phyloP scores from a whole-genome alignment of 2,888 invertebrate genomes.

The Blomia tropicalis region DNA sequence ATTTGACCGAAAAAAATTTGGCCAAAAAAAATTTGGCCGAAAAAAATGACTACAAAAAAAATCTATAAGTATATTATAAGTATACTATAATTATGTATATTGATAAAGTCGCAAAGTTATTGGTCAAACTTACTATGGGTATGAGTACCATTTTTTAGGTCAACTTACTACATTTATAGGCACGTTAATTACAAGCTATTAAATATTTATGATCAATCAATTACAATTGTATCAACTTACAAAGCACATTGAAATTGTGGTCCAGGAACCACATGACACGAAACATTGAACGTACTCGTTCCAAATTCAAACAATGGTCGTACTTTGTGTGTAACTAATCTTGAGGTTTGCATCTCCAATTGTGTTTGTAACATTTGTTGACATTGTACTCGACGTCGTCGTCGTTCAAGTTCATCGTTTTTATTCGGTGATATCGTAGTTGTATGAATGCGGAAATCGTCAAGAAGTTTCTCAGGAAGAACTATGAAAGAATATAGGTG shows the following conservation, averaged over 20 bases:
- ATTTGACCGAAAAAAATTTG: no score
- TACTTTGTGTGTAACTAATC: not conserved
- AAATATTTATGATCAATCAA: not conserved
- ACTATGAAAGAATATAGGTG: not conserved
- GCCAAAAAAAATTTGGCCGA: no score
- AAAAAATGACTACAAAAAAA: no score
- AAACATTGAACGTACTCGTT: conserved; percentile 11
- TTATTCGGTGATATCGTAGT: not conserved
- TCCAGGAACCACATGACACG: conserved; percentile 3
- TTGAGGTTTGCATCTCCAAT: not conserved
- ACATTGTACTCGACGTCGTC: not conserved
- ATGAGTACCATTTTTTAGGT: no score
- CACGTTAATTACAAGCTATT: no score
- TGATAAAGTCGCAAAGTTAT: no score
- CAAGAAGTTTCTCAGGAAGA: not conserved
- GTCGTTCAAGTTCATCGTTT: conserved; percentile 3
- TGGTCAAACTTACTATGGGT: no score
- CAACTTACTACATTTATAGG: no score
- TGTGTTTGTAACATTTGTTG: conserved; percentile 7
- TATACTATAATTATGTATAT: no score
- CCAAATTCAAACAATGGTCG: not conserved
- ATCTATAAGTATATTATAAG: no score
- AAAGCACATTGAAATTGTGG: conserved; percentile 16
- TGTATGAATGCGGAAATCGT: conserved; percentile 5
- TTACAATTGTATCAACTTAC: conserved; percentile 10